Evolutionary conservation across 2,888 invertebrate species (phyloP).

Genomic region (Clepsis dumicolana): DNA sequence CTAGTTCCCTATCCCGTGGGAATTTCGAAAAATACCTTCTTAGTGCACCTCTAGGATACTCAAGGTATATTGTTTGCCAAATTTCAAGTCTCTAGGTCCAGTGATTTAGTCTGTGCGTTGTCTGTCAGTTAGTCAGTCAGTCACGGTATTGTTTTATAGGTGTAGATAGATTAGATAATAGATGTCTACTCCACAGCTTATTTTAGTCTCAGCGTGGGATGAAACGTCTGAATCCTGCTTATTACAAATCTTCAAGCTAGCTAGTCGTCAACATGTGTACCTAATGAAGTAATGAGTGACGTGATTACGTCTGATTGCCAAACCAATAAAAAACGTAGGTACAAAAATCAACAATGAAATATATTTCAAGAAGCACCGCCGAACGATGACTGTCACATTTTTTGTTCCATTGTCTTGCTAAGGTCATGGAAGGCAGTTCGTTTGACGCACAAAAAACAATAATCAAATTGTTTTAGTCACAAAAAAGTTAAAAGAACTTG

Average conservation of each 20-base stretch:
- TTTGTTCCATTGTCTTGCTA: conserved; percentile 38
- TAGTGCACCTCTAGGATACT: too few species aligned
- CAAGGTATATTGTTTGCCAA: too few species aligned
- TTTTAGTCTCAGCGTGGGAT: too few species aligned
- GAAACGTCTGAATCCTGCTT: too few species aligned
- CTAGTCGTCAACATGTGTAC: neutral
- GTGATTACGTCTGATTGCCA: neutral
- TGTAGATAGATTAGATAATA: too few species aligned
- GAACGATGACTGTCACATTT: conserved; percentile 19
- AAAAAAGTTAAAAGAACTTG: neutral
- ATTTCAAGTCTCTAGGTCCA: too few species aligned
- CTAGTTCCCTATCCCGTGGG: too few species aligned
- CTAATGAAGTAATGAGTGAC: neutral
- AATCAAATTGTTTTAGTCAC: conserved; percentile 17
- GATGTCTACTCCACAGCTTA: too few species aligned
- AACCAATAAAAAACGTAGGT: conserved; percentile 6
- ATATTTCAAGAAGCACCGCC: conserved; percentile 12
- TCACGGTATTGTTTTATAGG: too few species aligned
- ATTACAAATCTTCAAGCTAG: neutral
- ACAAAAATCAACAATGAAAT: conserved; percentile 24
- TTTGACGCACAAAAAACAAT: conserved; percentile 38
- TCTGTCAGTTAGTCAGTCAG: too few species aligned
- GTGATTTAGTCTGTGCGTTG: too few species aligned
- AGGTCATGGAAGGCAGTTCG: conserved; percentile 38
- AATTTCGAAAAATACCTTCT: too few species aligned